These are phyloP conservation scores for Silurus lanzhouensis DNA, from an alignment of 2,797 vertebrate species.

Conservation along the genomic window DNA sequence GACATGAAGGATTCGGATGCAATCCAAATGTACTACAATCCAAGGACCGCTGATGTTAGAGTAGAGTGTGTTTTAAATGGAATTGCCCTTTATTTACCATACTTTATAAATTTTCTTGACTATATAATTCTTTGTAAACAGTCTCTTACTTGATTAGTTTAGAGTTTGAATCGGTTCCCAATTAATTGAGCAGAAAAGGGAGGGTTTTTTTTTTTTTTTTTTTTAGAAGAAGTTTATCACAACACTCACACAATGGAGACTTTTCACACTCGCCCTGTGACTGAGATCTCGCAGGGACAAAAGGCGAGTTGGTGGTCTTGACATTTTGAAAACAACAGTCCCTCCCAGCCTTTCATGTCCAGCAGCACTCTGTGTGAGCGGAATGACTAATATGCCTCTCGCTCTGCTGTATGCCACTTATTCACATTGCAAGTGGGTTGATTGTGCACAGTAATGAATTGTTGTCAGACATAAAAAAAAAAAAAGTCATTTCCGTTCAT, in stretches of 20 bases:
- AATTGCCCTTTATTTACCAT: background rate
- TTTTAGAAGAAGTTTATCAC: too few relatives aligned
- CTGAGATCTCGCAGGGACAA: slow-evolving; percentile 32
- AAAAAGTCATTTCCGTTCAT: slow-evolving; percentile 33
- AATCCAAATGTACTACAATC: too few relatives aligned
- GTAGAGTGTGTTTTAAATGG: background rate
- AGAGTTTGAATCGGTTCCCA: background rate
- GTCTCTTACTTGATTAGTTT: background rate
- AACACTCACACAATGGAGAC: slow-evolving; percentile 41
- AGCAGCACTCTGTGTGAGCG: slow-evolving; percentile 19
- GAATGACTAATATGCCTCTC: slow-evolving; percentile 37
- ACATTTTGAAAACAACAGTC: slow-evolving; percentile 47
- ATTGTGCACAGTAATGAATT: slow-evolving; percentile 41
- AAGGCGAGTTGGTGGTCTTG: slow-evolving; percentile 46
- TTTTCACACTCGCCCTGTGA: slow-evolving; percentile 23
- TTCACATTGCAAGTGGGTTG: slow-evolving; percentile 37
- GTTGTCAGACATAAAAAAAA: slow-evolving; percentile 39
- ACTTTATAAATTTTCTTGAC: too few relatives aligned
- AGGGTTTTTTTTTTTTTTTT: background rate
- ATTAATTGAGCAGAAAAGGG: background rate
- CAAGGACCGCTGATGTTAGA: too few relatives aligned
- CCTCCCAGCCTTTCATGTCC: slow-evolving; percentile 33
- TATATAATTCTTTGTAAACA: too few relatives aligned
- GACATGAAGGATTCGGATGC: too few relatives aligned
- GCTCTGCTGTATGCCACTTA: slow-evolving; percentile 29